phyloP scores from a whole-genome alignment of 2,113 vertebrate species.

The Galbula dea region DNA sequence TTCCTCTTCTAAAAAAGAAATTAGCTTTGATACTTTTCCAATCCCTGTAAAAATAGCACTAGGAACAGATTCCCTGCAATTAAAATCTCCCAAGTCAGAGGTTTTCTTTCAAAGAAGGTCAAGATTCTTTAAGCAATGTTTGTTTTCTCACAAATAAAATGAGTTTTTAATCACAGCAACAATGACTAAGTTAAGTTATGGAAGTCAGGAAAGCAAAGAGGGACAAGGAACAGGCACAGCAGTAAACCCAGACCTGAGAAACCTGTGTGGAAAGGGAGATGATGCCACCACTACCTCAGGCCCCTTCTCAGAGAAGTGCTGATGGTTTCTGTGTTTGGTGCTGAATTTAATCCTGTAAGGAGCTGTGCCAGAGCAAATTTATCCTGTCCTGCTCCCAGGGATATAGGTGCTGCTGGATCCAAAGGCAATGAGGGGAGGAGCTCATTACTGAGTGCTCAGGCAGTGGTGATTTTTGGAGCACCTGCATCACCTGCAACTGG shows the following conservation, averaged over 20 bases:
- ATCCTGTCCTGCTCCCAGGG: background rate
- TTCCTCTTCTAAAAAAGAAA: conserved; percentile 58
- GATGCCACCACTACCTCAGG: background rate
- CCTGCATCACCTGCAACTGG: background rate
- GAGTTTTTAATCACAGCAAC: background rate
- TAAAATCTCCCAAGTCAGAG: conserved; percentile 47
- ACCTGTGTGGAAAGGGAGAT: background rate
- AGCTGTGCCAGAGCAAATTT: background rate
- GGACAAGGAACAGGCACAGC: background rate
- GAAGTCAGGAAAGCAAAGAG: background rate
- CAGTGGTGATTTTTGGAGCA: background rate
- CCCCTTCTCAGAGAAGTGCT: accelerated
- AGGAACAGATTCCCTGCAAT: conserved; percentile 50
- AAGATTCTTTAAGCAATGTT: background rate
- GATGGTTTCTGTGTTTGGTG: accelerated
- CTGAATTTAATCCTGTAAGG: accelerated
- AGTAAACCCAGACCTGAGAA: background rate
- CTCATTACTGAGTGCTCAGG: background rate
- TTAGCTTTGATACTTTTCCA: conserved; percentile 63
- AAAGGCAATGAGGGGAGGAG: background rate
- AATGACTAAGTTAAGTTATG: background rate
- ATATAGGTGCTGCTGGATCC: background rate
- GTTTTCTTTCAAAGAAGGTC: conserved; percentile 43
- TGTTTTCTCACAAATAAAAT: background rate
- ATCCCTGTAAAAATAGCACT: conserved; percentile 60